phyloP scores from a whole-genome alignment of 1,140 invertebrate species.

The Drosophila nebulosa region DNA sequence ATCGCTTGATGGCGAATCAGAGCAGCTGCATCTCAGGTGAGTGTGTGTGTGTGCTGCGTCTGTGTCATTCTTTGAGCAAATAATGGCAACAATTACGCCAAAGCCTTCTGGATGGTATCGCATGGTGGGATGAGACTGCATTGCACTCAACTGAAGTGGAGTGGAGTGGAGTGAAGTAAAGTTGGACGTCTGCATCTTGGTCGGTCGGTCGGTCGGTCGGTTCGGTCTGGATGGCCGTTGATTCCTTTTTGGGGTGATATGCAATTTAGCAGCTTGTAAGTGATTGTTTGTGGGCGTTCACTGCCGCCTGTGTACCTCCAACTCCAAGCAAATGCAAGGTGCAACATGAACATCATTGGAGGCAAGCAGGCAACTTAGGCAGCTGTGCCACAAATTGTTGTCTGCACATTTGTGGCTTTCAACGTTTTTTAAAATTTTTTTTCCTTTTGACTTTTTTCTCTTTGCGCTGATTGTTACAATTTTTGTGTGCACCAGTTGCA shows the following conservation, averaged over 20 bases:
- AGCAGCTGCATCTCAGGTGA: constrained; percentile 10
- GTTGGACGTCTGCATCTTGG: background rate
- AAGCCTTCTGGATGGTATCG: constrained; percentile 7
- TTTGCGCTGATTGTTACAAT: constrained; percentile 74
- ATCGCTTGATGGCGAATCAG: constrained; percentile 13
- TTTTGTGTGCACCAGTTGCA: constrained; percentile 62
- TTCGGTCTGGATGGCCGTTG: constrained; percentile 43
- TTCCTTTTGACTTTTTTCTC: constrained; percentile 10
- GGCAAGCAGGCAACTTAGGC: constrained; percentile 24
- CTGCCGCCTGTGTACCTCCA: constrained; percentile 1
- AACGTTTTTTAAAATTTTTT: constrained; percentile 25
- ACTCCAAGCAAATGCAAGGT: constrained; percentile 54
- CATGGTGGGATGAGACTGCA: background rate
- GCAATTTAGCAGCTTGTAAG: constrained; percentile 79
- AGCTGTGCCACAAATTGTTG: constrained; percentile 68
- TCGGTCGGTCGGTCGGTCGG: too few relatives aligned
- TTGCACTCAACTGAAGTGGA: too few relatives aligned
- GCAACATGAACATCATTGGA: constrained; percentile 48
- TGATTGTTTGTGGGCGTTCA: constrained; percentile 76
- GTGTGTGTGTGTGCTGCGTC: constrained; percentile 33
- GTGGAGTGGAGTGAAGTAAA: background rate
- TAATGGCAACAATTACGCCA: constrained; percentile 73
- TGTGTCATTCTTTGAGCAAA: constrained; percentile 72
- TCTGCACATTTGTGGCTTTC: constrained; percentile 69
- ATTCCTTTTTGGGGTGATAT: constrained; percentile 71